phyloP scores from a whole-genome alignment of 2,888 invertebrate genomes.

The Caenorhabditis japonica region DNA sequence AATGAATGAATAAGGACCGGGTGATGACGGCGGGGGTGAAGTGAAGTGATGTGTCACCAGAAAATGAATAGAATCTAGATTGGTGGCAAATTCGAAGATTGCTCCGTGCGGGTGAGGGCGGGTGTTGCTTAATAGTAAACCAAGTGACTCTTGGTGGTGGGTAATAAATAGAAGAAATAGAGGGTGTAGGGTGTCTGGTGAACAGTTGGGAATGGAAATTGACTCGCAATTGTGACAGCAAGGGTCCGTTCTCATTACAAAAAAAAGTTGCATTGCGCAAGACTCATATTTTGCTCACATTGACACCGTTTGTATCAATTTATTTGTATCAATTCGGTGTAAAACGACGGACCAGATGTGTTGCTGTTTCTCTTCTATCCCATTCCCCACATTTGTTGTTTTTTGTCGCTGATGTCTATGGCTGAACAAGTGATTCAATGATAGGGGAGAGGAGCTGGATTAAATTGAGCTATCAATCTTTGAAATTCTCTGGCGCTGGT shows the following conservation, averaged over 20 bases:
- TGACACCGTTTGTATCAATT: slow-evolving; percentile 10
- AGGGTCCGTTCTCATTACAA: slow-evolving; percentile 31
- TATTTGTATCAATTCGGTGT: slow-evolving; percentile 33
- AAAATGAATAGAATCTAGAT: slow-evolving; percentile 44
- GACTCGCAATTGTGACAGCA: slow-evolving; percentile 30
- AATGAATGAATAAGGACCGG: slow-evolving; percentile 15
- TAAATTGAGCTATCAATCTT: slow-evolving; percentile 28
- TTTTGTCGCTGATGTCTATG: slow-evolving; percentile 17
- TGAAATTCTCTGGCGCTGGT: slow-evolving; percentile 1
- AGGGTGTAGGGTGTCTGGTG: slow-evolving; percentile 28
- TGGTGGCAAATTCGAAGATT: slow-evolving; percentile 39
- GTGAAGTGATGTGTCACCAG: no score
- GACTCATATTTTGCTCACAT: slow-evolving; percentile 33
- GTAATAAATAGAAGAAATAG: slow-evolving; percentile 23
- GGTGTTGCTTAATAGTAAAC: no score
- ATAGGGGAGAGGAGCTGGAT: no score
- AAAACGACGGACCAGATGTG: slow-evolving; percentile 24
- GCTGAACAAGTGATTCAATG: slow-evolving; percentile 1
- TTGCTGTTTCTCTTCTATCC: slow-evolving; percentile 4
- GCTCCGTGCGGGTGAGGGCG: not conserved
- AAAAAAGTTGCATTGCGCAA: slow-evolving; percentile 7
- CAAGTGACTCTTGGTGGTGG: no score
- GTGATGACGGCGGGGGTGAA: not conserved
- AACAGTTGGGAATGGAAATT: slow-evolving; percentile 41
- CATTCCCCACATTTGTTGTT: slow-evolving; percentile 41